Conservation (phyloP, 2,797 vertebrate genomes). For the Heterohyrax brucei region DNA sequence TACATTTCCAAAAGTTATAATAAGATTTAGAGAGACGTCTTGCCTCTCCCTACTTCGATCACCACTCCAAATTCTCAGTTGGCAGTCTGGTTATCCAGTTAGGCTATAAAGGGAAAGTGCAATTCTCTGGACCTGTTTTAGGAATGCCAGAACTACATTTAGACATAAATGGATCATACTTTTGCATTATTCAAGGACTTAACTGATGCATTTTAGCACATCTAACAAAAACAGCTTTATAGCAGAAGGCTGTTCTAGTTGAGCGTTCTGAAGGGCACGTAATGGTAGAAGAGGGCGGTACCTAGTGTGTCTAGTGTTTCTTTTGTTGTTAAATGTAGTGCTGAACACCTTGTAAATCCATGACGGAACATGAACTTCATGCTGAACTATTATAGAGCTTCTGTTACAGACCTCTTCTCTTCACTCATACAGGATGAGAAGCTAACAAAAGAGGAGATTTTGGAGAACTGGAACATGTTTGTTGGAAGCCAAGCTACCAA, state of each 20-base stretch:
- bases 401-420: constrained; percentile 37
- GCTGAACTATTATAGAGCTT: neutral
- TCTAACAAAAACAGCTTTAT: neutral
- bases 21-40: neutral
- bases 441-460: constrained; percentile 96
- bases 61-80: neutral
- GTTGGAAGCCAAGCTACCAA: constrained; percentile 99
- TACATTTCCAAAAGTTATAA: neutral
- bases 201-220: neutral
- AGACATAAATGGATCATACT: neutral
- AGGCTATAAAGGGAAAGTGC: neutral
- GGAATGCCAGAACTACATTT: neutral
- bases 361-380: neutral
- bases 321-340: neutral
- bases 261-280: neutral
- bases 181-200: neutral
- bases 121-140: neutral
- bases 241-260: neutral
- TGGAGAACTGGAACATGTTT: constrained; percentile 99
- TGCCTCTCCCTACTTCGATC: neutral
- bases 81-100: neutral
- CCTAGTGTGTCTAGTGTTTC: neutral
- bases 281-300: neutral
- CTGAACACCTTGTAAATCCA: neutral
- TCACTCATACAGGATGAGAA: constrained; percentile 93